Evolutionary conservation across 23 tunicate species (phyloP).

Genomic region (Halocynthia roretzi): DNA sequence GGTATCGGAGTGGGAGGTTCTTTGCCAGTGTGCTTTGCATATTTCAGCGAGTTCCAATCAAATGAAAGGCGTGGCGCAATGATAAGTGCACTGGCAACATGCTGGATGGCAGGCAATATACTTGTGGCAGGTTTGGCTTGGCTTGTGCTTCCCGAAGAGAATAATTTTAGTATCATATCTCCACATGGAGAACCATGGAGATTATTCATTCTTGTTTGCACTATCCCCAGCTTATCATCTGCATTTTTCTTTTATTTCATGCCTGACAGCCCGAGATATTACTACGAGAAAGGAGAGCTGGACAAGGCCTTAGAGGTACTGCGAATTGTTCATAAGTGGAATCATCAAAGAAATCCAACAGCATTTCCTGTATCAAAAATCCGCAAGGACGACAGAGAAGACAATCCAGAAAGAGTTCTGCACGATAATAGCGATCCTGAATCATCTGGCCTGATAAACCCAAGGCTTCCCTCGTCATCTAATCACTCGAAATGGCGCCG

Average conservation of each 20-base stretch:
- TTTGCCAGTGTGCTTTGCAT: constrained; percentile 74
- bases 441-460: neutral
- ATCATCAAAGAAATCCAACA: constrained; percentile 13
- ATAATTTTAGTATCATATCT: constrained; percentile 9
- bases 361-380: neutral
- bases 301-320: constrained; percentile 40
- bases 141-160: constrained; percentile 31
- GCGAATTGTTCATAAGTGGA: constrained; percentile 28
- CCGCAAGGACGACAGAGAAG: too few species aligned
- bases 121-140: constrained; percentile 71
- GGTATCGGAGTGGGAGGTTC: constrained; percentile 94
- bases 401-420: neutral
- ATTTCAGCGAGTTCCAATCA: constrained; percentile 87
- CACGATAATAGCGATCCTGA: neutral
- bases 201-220: constrained; percentile 61
- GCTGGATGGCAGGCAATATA: constrained; percentile 89
- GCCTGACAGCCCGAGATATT: constrained; percentile 88
- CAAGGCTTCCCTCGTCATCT: neutral
- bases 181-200: constrained; percentile 75
- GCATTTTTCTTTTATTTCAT: constrained; percentile 50
- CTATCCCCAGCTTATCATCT: constrained; percentile 68
- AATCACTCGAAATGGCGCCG: constrained; percentile 8
- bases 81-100: constrained; percentile 93
- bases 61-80: constrained; percentile 59
- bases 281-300: constrained; percentile 31